Base-by-base conservation (phyloP, 2,888 invertebrate species). In the Drosophila fulvimacula region DNA sequence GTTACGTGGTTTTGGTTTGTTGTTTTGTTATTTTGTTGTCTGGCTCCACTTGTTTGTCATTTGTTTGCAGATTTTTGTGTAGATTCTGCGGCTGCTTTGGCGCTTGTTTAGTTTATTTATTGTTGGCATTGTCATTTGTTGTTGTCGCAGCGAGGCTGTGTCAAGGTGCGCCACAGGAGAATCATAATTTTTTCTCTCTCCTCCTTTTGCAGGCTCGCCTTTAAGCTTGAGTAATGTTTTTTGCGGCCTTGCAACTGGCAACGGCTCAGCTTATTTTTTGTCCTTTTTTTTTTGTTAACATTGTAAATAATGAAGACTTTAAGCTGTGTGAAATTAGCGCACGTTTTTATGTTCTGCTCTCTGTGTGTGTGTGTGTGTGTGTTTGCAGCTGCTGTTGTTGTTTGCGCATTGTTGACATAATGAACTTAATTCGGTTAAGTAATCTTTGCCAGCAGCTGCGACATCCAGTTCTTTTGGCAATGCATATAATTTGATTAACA, bases 231-330 rank as follows among this genome's bases (percentile, higher is more conserved):
- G 72, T 82, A 88, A 84, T 84, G 83, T 71, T 73, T 84, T 81
- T 55, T 75, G 69, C 56, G 73, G 83, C 87, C 81, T 76, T 82
- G 87, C 49, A 71, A 65, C 81, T 73, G 87, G 64, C 81, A 69
- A 67, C 69, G 81, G 81, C 87, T 83, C 82, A 78, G 74, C 71
- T 84, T 82, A 32, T 86, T 77, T 84, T 46, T 46, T 46, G n/a
- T 46, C 5, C n/a, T 1, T 27, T n/a, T 24, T 10, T 30, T 30
- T 17, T 46, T 30, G 27, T 46, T 27, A 46, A 46, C 46, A 46
- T 27, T 87, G 82, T 88, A 82, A 85, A 81, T 90, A 90, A 86
- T 82, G 81, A 89, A 90, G 85, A 86, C 90, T 88, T 86, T 89
- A 86, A 89, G 89, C 87, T 72, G 62, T 76, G 70, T 17, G 66